These are phyloP conservation scores for Julus scanicus DNA, from an alignment of 2,888 invertebrate species.

Conservation along the genomic window DNA sequence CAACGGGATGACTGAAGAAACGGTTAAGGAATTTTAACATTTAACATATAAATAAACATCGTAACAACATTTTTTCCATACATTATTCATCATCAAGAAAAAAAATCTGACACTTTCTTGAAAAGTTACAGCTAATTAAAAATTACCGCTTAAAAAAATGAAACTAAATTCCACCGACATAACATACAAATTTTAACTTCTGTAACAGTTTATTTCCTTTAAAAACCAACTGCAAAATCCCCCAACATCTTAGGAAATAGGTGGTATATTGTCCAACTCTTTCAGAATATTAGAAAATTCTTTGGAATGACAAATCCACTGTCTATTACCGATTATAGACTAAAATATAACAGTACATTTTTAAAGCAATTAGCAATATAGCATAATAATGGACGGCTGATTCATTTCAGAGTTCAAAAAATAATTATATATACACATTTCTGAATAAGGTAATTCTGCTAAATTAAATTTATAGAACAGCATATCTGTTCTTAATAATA, in stretches of 20 bases:
- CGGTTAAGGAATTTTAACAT: background rate
- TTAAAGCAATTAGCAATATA: background rate
- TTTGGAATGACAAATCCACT: background rate
- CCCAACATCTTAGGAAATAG: background rate
- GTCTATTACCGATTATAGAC: background rate
- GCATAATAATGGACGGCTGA: background rate
- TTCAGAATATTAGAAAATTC: background rate
- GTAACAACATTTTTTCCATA: too few species aligned
- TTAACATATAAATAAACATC: too few species aligned
- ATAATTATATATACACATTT: background rate
- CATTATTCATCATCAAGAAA: too few species aligned
- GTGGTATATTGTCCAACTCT: background rate
- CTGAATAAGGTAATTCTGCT: background rate
- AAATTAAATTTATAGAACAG: background rate
- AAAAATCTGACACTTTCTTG: too few species aligned
- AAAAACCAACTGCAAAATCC: background rate
- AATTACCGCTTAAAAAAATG: too few species aligned
- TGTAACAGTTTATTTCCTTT: background rate
- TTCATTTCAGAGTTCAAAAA: background rate
- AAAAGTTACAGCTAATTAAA: too few species aligned
- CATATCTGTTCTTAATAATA: too few species aligned
- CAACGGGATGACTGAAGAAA: slow-evolving; percentile 57
- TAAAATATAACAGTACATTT: background rate
- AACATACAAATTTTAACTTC: background rate
- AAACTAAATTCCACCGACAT: too few species aligned